Percentiles rank a stretch among this genome's conserved stretches.
These are phyloP conservation scores for Sciaenops ocellatus DNA, from an alignment of 2,797 vertebrate species.

Conservation along the genomic window DNA sequence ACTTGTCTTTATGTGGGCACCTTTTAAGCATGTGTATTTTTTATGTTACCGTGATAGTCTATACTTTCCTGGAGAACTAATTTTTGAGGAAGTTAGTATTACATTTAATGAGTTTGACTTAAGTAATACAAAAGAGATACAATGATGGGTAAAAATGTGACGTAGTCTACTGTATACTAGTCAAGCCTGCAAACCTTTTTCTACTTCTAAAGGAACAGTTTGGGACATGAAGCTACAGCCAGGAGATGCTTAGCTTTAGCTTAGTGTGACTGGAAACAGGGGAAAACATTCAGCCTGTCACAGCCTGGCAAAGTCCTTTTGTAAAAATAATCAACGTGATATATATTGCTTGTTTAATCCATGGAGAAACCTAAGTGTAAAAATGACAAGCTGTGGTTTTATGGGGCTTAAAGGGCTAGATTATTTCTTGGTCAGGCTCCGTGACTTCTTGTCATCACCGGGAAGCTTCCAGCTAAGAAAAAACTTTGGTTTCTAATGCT, in stretches of 20 bases:
- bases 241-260: neutral
- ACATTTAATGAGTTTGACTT: neutral
- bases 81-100: neutral
- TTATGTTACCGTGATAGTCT: neutral
- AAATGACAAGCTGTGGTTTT: neutral
- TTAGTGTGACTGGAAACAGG: neutral
- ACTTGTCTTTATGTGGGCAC: constrained; percentile 35
- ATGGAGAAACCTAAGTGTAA: neutral
- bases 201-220: neutral
- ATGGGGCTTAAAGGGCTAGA: neutral
- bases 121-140: neutral
- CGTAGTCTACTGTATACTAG: neutral
- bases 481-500: neutral
- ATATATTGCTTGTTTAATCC: neutral
- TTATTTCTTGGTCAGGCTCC: neutral
- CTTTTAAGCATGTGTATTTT: constrained; percentile 24
- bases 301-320: neutral
- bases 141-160: neutral
- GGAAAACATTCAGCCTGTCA: neutral
- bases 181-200: neutral
- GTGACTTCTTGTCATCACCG: neutral
- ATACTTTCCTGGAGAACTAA: neutral
- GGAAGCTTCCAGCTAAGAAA: neutral
- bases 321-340: neutral
- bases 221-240: neutral